These are phyloP conservation scores for Heloderma charlesbogerti DNA, from an alignment of 2,113 vertebrate genomes.

Conservation along the genomic window DNA sequence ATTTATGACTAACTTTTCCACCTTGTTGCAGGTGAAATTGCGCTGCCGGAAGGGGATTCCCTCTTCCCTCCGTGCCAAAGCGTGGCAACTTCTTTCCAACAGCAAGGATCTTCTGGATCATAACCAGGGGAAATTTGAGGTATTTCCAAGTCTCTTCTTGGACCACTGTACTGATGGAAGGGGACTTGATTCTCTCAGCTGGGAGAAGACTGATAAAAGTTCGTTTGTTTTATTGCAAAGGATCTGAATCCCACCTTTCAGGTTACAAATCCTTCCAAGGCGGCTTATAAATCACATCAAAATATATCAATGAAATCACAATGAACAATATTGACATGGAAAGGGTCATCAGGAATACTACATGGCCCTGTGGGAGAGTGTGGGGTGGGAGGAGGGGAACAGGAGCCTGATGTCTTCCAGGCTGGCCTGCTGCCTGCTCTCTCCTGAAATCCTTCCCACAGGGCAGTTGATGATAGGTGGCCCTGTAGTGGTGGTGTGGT, in stretches of 20 bases:
- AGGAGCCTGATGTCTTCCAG: too few species aligned
- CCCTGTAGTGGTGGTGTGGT: background rate
- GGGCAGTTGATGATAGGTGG: background rate
- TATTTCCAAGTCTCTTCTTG: conserved; percentile 45
- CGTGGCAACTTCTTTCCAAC: conserved; percentile 92
- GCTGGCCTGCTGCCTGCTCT: background rate
- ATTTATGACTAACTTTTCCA: background rate
- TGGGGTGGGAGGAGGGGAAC: too few species aligned
- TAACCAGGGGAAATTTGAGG: conserved; percentile 89
- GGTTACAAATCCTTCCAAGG: background rate
- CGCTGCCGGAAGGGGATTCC: conserved; percentile 93
- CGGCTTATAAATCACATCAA: background rate
- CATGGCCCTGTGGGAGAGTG: background rate
- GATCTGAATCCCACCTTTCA: background rate
- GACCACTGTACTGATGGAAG: too few species aligned
- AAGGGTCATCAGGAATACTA: background rate
- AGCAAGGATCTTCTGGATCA: conserved; percentile 87
- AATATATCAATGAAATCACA: background rate
- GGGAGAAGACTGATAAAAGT: background rate
- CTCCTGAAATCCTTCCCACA: background rate
- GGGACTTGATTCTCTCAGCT: background rate
- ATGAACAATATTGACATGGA: background rate
- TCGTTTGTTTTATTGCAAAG: background rate
- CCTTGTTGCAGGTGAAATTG: conserved; percentile 86
- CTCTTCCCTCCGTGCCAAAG: conserved; percentile 87